Evolutionary conservation across 2,888 invertebrate genomes (phyloP).

Genomic region (Eumerus sabulonum): DNA sequence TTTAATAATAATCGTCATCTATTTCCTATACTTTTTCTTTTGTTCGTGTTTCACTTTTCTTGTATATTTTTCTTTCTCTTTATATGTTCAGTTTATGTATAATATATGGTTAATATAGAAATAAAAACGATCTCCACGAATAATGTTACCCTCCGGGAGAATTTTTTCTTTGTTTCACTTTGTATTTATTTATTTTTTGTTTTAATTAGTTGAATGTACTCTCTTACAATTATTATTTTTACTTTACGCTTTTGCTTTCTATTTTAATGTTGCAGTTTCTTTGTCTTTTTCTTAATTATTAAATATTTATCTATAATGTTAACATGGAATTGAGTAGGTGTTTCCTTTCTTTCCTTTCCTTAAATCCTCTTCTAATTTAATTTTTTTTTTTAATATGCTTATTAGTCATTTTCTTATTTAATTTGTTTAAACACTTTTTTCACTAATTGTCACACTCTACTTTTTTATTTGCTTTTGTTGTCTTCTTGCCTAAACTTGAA

Average conservation of each 20-base stretch:
- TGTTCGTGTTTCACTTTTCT: conserved; percentile 49
- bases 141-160: conserved; percentile 34
- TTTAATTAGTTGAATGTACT: conserved; percentile 53
- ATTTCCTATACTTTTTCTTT: conserved; percentile 38
- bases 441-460: conserved; percentile 46
- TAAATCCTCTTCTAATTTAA: too few relatives aligned
- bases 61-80: conserved; percentile 44
- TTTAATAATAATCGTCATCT: conserved; percentile 60
- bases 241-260: conserved; percentile 22
- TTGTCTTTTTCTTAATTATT: conserved; percentile 37
- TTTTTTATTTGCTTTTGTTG: conserved; percentile 11
- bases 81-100: conserved; percentile 47
- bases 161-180: too few relatives aligned
- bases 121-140: conserved; percentile 58
- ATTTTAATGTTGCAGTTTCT: conserved; percentile 52
- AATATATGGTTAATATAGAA: conserved; percentile 59
- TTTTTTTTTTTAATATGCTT: conserved; percentile 64
- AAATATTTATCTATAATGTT: conserved; percentile 77
- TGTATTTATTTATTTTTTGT: conserved; percentile 18
- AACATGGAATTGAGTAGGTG: conserved; percentile 78
- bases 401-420: conserved; percentile 45
- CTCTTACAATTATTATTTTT: conserved; percentile 31
- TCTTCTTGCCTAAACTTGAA: conserved; percentile 32
- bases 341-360: conserved; percentile 70
- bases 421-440: conserved; percentile 21